Percentiles rank a stretch among this genome's conserved stretches.
Conservation (phyloP, 2,113 vertebrate genomes). For the Nipponia nippon region DNA sequence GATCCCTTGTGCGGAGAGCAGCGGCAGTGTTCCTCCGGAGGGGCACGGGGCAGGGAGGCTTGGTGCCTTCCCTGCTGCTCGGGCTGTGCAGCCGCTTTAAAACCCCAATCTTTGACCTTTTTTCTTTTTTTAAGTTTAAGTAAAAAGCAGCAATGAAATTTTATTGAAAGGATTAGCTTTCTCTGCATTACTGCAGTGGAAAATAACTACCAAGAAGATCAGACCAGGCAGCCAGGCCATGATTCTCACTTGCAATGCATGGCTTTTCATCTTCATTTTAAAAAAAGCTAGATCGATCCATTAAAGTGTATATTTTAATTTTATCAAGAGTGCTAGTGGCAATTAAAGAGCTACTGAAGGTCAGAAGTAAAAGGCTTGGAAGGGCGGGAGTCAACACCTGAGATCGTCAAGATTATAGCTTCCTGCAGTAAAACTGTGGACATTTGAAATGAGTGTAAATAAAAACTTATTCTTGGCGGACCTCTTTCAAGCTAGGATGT, state of each 20-base stretch:
- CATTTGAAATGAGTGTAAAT: slow-evolving; percentile 21
- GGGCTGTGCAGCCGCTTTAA: neutral
- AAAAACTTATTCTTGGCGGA: slow-evolving; percentile 1
- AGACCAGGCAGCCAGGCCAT: neutral
- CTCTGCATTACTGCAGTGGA: neutral
- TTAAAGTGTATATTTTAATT: slow-evolving; percentile 47
- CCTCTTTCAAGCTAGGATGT: neutral
- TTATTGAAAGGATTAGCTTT: neutral
- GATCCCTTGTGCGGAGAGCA: neutral
- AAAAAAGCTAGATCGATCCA: neutral
- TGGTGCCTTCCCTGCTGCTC: neutral
- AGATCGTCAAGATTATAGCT: neutral
- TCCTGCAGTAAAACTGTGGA: neutral
- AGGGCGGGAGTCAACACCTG: neutral
- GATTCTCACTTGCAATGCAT: neutral
- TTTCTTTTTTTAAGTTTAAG: neutral
- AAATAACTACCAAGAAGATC: neutral
- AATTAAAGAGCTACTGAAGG: slow-evolving; percentile 33
- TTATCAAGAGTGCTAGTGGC: neutral
- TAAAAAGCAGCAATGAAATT: neutral
- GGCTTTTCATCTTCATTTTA: slow-evolving; percentile 30
- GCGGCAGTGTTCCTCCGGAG: rapidly evolving
- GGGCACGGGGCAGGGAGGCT: neutral
- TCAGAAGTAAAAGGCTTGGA: neutral
- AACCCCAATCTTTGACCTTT: neutral